Evolutionary conservation across 1,140 invertebrate species (phyloP).

Genomic region (Cydia amplana): DNA sequence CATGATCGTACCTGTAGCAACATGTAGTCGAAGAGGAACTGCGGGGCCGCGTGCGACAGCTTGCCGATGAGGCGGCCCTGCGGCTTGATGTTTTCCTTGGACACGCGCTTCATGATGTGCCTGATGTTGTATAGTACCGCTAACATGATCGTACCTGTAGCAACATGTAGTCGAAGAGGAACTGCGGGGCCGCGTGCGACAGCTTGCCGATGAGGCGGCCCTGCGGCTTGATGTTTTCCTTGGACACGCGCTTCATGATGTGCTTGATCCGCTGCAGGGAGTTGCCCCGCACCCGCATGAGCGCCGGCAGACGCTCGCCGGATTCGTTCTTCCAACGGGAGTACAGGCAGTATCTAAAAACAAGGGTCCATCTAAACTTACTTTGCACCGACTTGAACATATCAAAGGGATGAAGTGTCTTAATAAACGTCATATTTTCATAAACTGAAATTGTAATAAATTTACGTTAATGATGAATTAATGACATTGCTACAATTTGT

Average conservation of each 20-base stretch:
- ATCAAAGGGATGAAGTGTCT: no score
- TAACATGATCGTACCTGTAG: constrained; percentile 82
- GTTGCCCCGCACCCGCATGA: constrained; percentile 91
- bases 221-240: constrained; percentile 98
- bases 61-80: constrained; percentile 97
- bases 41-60: constrained; percentile 96
- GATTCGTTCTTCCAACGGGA: constrained; percentile 93
- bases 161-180: constrained; percentile 97
- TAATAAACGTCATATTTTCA: no score
- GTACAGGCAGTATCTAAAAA: constrained; percentile 91
- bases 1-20: constrained; percentile 83
- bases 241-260: constrained; percentile 98
- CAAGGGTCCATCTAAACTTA: background rate
- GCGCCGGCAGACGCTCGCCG: constrained; percentile 88
- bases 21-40: constrained; percentile 97
- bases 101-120: constrained; percentile 98
- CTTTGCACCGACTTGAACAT: no score
- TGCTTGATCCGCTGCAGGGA: constrained; percentile 95
- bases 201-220: constrained; percentile 97
- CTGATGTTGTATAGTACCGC: constrained; percentile 91
- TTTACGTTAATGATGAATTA: background rate
- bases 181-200: constrained; percentile 96
- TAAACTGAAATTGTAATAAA: no score
- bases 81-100: constrained; percentile 99
- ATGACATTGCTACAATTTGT: background rate